These are phyloP conservation scores for Agriopis marginaria DNA, from an alignment of 2,888 invertebrate genomes.

Conservation along the genomic window DNA sequence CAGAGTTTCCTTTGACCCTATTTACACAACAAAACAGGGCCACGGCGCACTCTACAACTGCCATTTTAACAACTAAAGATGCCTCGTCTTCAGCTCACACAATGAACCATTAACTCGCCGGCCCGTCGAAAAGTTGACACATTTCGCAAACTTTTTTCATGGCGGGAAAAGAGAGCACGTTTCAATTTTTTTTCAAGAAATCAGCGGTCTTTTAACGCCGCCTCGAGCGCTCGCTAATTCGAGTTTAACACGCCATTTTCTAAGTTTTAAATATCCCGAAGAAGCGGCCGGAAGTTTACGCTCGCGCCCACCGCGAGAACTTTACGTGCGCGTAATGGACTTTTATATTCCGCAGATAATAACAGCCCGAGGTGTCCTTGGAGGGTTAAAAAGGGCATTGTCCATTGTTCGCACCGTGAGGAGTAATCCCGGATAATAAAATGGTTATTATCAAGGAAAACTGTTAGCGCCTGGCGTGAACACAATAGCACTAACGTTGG, in stretches of 20 bases:
- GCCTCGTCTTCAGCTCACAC: slow-evolving; percentile 15
- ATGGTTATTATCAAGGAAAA: slow-evolving; percentile 51
- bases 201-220: slow-evolving; percentile 23
- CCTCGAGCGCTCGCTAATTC: slow-evolving; percentile 30
- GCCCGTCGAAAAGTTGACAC: slow-evolving; percentile 7
- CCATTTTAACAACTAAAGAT: slow-evolving; percentile 19
- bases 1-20: slow-evolving; percentile 32
- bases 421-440: slow-evolving; percentile 48
- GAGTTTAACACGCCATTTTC: slow-evolving; percentile 33
- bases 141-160: slow-evolving; percentile 17
- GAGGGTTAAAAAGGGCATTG: slow-evolving; percentile 44
- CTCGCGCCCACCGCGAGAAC: slow-evolving; percentile 46
- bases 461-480: slow-evolving; percentile 61
- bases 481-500: slow-evolving; percentile 61
- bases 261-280: slow-evolving; percentile 50
- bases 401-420: slow-evolving; percentile 46
- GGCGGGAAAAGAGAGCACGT: slow-evolving; percentile 5
- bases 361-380: slow-evolving; percentile 42
- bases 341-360: slow-evolving; percentile 52
- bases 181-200: slow-evolving; percentile 20
- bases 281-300: slow-evolving; percentile 49
- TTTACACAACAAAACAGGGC: slow-evolving; percentile 33
- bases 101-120: slow-evolving; percentile 15
- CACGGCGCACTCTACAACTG: slow-evolving; percentile 13
- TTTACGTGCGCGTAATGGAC: slow-evolving; percentile 46